These are phyloP conservation scores for Gavialis gangeticus DNA, from an alignment of 2,113 vertebrate genomes.

Conservation along the genomic window DNA sequence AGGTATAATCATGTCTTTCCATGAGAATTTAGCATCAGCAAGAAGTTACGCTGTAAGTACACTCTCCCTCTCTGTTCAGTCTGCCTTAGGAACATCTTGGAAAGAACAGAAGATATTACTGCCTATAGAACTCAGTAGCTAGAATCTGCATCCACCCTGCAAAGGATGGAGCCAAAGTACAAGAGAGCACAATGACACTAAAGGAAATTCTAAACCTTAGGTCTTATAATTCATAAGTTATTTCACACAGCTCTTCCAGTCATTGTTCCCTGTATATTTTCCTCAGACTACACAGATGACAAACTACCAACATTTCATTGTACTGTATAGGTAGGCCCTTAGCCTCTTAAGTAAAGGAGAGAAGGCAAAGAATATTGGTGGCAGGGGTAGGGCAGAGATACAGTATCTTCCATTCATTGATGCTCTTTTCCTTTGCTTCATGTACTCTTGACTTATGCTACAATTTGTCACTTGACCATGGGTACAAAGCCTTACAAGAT, in stretches of 20 bases:
- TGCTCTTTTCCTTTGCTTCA: not conserved
- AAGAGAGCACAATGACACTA: not conserved
- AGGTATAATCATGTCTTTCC: slow-evolving; percentile 44
- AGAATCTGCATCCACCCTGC: not conserved
- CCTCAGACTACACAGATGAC: not conserved
- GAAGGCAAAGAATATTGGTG: not conserved
- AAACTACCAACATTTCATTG: not conserved
- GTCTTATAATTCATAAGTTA: slow-evolving; percentile 8
- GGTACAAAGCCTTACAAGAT: not conserved
- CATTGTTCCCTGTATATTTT: not conserved
- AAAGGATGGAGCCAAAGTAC: not conserved
- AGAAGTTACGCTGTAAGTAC: not conserved
- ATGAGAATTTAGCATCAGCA: slow-evolving; percentile 1
- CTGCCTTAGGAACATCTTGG: not conserved
- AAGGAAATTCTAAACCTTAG: not conserved
- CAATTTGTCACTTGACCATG: not conserved
- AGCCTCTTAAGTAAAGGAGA: slow-evolving; percentile 16
- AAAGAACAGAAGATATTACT: not conserved
- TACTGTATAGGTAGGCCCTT: not conserved
- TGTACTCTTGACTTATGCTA: not conserved
- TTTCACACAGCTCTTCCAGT: slow-evolving; percentile 9
- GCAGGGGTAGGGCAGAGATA: not conserved
- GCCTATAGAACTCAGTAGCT: not conserved
- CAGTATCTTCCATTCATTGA: not conserved
- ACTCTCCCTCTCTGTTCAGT: not conserved